These are phyloP conservation scores for Sphinx pinastri DNA, from an alignment of 2,888 invertebrate genomes.

Conservation along the genomic window DNA sequence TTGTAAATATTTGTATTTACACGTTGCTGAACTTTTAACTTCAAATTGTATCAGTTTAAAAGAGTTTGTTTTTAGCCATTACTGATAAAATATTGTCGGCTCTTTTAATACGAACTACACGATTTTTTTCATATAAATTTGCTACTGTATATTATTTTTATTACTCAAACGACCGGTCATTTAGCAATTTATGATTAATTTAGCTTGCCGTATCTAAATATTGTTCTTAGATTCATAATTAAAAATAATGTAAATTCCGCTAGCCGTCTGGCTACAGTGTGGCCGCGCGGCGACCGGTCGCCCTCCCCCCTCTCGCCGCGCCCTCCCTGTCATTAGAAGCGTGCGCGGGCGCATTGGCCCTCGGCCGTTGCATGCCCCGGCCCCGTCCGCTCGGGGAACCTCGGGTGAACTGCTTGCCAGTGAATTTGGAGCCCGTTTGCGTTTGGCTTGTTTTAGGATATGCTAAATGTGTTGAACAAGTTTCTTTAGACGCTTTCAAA, in stretches of 20 bases:
- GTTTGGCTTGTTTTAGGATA: background rate
- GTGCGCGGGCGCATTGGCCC: conserved; percentile 81
- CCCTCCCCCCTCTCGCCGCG: conserved; percentile 45
- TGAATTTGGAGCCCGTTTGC: background rate
- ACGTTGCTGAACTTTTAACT: too few species aligned
- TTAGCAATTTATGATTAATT: too few species aligned
- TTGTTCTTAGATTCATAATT: background rate
- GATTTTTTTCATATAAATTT: too few species aligned
- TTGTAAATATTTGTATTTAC: too few species aligned
- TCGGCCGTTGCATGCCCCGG: conserved; percentile 48
- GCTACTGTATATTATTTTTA: too few species aligned
- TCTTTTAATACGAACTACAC: too few species aligned
- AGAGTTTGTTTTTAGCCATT: too few species aligned
- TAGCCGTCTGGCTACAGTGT: conserved; percentile 45
- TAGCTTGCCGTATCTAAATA: too few species aligned
- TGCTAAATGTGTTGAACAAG: background rate
- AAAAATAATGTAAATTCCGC: conserved; percentile 42
- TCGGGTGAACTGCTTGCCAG: background rate
- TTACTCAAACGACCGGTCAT: too few species aligned
- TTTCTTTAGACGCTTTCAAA: background rate
- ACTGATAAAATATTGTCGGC: too few species aligned
- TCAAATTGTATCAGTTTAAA: too few species aligned
- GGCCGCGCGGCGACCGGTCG: conserved; percentile 65
- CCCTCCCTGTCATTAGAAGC: conserved; percentile 76
- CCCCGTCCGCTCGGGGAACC: conserved; percentile 14